A percentile compares a stretch with the other conserved stretches of the same genome.
Evolutionary conservation across 2,113 vertebrate species (phyloP).

Genomic region (Rhinogobius similis): DNA sequence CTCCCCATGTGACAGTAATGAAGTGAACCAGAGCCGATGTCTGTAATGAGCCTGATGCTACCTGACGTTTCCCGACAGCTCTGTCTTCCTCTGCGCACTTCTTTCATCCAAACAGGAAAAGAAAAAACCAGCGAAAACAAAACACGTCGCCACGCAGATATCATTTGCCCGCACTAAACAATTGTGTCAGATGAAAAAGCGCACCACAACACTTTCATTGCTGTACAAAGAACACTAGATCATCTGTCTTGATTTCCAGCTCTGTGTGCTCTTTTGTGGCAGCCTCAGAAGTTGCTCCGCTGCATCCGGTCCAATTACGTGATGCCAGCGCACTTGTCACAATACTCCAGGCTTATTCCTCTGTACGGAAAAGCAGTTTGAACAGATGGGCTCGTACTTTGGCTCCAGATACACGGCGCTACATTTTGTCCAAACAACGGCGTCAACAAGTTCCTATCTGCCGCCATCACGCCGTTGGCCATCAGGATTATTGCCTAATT

Average conservation of each 20-base stretch:
- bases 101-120: conserved; percentile 9
- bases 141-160: conserved; percentile 14
- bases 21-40: conserved; percentile 21
- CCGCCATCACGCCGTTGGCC: conserved; percentile 30
- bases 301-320: conserved; percentile 50
- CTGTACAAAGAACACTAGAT: conserved; percentile 18
- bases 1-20: conserved; percentile 20
- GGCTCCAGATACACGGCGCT: conserved; percentile 15
- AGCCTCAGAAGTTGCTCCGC: conserved; percentile 20
- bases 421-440: conserved; percentile 31
- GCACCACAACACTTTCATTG: conserved; percentile 36
- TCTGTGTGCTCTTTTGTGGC: conserved; percentile 6
- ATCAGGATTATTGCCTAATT: conserved; percentile 35
- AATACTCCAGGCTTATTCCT: conserved; percentile 35
- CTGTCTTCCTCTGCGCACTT: conserved; percentile 13
- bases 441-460: conserved; percentile 10
- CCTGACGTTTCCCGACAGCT: conserved; percentile 38
- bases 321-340: conserved; percentile 33
- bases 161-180: conserved; percentile 41
- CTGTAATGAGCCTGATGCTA: conserved; percentile 41
- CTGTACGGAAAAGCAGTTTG: conserved; percentile 26
- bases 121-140: conserved; percentile 21
- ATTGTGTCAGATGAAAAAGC: conserved; percentile 43
- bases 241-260: conserved; percentile 38
- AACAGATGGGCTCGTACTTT: conserved; percentile 40